Evolutionary conservation across 2,888 invertebrate genomes (phyloP).

Genomic region (Poecilobothrus nobilitatus): DNA sequence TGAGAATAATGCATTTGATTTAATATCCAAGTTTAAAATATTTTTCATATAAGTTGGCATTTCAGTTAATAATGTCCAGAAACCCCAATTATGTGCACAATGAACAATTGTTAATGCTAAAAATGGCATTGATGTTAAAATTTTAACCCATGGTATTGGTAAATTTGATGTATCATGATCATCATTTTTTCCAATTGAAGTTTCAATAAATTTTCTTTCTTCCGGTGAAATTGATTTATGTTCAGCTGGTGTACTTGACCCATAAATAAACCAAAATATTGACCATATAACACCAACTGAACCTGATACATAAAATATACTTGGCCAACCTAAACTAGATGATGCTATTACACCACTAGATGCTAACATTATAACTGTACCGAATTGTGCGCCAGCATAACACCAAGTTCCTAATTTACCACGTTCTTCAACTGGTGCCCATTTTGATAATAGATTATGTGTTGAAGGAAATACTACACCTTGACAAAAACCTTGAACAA

Average conservation of each 20-base stretch:
- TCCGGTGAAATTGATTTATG: constrained; percentile 52
- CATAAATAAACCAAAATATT: constrained; percentile 52
- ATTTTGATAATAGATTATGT: constrained; percentile 60
- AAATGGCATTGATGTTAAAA: constrained; percentile 67
- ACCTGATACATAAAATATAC: constrained; percentile 68
- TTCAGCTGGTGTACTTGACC: constrained; percentile 56
- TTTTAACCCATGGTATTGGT: constrained; percentile 63
- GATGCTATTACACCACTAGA: constrained; percentile 64
- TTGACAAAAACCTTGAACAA: constrained; percentile 59
- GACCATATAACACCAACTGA: constrained; percentile 55
- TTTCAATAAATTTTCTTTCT: constrained; percentile 60
- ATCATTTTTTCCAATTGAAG: constrained; percentile 47
- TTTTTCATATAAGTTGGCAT: constrained; percentile 71
- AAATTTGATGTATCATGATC: constrained; percentile 28
- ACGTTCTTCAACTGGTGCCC: constrained; percentile 61
- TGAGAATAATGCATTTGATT: constrained; percentile 60
- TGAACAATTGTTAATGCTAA: constrained; percentile 65
- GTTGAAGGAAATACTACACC: constrained; percentile 59
- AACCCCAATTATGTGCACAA: constrained; percentile 66
- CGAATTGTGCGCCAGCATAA: constrained; percentile 67
- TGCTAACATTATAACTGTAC: constrained; percentile 65
- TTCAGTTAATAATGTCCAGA: constrained; percentile 74
- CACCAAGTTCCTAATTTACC: constrained; percentile 56
- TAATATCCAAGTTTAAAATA: constrained; percentile 62
- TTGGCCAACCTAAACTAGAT: constrained; percentile 64